phyloP scores from a whole-genome alignment of 2,113 vertebrate genomes.

The Halcyon malimbica region DNA sequence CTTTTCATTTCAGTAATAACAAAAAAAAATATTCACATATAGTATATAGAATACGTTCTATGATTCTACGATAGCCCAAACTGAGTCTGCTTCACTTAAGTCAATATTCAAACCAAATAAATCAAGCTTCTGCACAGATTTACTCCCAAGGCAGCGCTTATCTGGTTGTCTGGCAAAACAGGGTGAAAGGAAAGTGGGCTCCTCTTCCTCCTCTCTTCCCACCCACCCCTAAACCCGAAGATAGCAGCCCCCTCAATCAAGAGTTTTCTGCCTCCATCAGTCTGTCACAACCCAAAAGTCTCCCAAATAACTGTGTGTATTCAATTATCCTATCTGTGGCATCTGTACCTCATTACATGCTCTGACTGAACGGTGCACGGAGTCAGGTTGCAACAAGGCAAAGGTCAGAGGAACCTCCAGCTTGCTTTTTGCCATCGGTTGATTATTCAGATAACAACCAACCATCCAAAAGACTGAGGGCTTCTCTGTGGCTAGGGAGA shows the following conservation, averaged over 20 bases:
- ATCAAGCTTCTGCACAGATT: not conserved
- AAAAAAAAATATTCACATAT: not conserved
- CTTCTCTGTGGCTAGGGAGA: not conserved
- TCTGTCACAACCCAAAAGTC: not conserved
- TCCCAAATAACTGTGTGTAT: not conserved
- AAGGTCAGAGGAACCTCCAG: conserved; percentile 60
- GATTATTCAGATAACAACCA: conserved; percentile 43
- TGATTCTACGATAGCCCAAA: not conserved
- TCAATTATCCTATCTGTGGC: conserved; percentile 1
- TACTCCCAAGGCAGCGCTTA: not conserved
- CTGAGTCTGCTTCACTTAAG: accelerated
- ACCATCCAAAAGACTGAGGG: not conserved
- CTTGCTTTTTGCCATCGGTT: not conserved
- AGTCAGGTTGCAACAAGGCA: conserved; percentile 30
- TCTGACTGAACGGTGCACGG: not conserved
- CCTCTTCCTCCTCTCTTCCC: not conserved
- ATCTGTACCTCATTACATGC: conserved; percentile 70
- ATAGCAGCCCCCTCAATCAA: not conserved
- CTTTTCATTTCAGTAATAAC: not conserved
- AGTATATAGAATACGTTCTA: too few species aligned
- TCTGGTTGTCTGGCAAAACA: accelerated
- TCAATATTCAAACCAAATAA: not conserved
- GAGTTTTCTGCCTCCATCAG: not conserved
- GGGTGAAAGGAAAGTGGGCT: not conserved
- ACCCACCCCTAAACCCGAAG: not conserved